Evolutionary conservation across 1,140 invertebrate species (phyloP), one percentile per base, ranked within the genome.

Genomic region (Drosophila simulans): DNA sequence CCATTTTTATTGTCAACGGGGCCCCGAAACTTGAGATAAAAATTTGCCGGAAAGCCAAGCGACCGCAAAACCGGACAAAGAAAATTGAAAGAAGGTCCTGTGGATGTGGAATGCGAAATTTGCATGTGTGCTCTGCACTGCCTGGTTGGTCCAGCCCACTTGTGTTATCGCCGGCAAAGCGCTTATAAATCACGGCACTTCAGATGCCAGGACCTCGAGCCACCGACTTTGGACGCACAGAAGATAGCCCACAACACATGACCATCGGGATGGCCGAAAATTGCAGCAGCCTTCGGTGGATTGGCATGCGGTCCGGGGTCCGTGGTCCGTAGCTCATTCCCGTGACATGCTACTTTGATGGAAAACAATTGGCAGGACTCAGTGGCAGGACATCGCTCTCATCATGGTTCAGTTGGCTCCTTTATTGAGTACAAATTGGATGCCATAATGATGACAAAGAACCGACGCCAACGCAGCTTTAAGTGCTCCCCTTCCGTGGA

Each of bases 101-200:
- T 37, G 52, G 31, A 45, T 59, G 52, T 52, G 72, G 66, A 52
- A 72, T 72, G 65, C 59, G 66, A 60, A 82, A 88, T 85, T 85
- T 85, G 82, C 82, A 85, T 85, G 82, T 85, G 80, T 22, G 48
- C n/a, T 63, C 59, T 39, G 37, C 62, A 40, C 31, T 34, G 12
- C 49, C 57, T 54, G 85, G 80, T 51, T 20, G 49, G 52, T 20
- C 40, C 20, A 53, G 54, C 56, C 45, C 73, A 62, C 75, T 68
- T 76, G 64, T 85, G 83, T 88, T 85, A 85, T 85, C 82, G 82
- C 79, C 53, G 60, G 75, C 78, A 78, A 78, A 88, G 69, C 83
- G 83, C 83, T 88, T 82, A 88, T 85, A 85, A 85, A 85, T 85
- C 82, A 85, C 83, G 60, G 64, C 54, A 81, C 82, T 85, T 85